Evolutionary conservation across 2,888 invertebrate genomes (phyloP).

Genomic region (Acronicta alni): DNA sequence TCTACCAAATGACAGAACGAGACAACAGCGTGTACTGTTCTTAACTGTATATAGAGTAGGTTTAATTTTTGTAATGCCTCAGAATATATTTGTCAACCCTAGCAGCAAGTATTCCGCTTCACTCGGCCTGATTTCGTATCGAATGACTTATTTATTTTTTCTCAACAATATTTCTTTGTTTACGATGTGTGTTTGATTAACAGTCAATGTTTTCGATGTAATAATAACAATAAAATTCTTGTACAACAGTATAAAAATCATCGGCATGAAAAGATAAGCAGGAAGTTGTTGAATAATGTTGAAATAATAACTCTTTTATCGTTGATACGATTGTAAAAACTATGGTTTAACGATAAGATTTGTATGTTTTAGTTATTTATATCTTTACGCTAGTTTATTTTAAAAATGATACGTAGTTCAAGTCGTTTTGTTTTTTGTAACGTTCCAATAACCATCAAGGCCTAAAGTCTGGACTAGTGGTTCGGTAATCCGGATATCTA

Average conservation of each 20-base stretch:
- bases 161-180: constrained; percentile 21
- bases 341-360: constrained; percentile 3
- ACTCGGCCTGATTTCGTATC: constrained; percentile 16
- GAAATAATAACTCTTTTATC: constrained; percentile 20
- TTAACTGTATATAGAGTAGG: too few relatives aligned
- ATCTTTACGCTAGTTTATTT: background rate
- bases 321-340: constrained; percentile 3
- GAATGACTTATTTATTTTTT: constrained; percentile 20
- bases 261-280: constrained; percentile 17
- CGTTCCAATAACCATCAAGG: too few relatives aligned
- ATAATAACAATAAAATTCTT: constrained; percentile 30
- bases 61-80: too few relatives aligned
- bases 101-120: constrained; percentile 10
- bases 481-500: too few relatives aligned
- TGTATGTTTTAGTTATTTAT: constrained; percentile 2
- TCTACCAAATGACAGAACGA: too few relatives aligned
- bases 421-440: background rate
- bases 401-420: background rate
- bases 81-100: constrained; percentile 28
- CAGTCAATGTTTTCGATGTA: constrained; percentile 14
- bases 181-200: constrained; percentile 17
- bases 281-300: constrained; percentile 12
- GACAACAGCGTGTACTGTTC: too few relatives aligned
- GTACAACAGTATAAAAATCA: constrained; percentile 26
- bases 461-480: too few relatives aligned